phyloP scores from a whole-genome alignment of 2,888 invertebrate genomes.

The Leptothorax acervorum region DNA sequence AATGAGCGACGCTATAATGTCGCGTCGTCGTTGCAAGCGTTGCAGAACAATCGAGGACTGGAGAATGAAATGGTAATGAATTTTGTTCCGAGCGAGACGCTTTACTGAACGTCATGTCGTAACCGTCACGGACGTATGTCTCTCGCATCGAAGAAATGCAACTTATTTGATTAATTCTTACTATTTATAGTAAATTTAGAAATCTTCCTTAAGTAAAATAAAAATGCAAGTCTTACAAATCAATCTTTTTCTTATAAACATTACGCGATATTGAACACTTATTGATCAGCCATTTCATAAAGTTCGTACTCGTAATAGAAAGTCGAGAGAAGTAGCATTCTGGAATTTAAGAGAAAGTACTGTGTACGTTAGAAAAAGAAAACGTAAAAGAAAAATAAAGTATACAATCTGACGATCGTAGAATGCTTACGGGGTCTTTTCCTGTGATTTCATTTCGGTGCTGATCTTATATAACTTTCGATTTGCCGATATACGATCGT shows the following conservation, averaged over 20 bases:
- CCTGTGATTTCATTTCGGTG: background rate
- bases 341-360: conserved; percentile 60
- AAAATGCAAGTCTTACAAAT: background rate
- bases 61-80: background rate
- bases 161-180: background rate
- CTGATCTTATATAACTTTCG: background rate
- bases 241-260: background rate
- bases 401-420: background rate
- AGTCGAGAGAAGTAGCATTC: conserved; percentile 23
- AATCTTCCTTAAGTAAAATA: background rate
- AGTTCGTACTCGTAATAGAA: background rate
- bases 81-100: background rate
- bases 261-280: background rate
- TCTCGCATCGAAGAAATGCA: background rate
- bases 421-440: conserved; percentile 24
- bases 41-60: background rate
- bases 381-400: conserved; percentile 34
- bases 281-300: background rate
- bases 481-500: background rate
- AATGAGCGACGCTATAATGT: background rate
- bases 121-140: background rate
- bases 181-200: background rate
- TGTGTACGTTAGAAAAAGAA: conserved; percentile 21
- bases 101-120: background rate
- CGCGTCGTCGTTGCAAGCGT: background rate